Evolutionary conservation across 2,113 vertebrate species (phyloP), one percentile per base, ranked within the genome.

Genomic region (Notothenia coriiceps): DNA sequence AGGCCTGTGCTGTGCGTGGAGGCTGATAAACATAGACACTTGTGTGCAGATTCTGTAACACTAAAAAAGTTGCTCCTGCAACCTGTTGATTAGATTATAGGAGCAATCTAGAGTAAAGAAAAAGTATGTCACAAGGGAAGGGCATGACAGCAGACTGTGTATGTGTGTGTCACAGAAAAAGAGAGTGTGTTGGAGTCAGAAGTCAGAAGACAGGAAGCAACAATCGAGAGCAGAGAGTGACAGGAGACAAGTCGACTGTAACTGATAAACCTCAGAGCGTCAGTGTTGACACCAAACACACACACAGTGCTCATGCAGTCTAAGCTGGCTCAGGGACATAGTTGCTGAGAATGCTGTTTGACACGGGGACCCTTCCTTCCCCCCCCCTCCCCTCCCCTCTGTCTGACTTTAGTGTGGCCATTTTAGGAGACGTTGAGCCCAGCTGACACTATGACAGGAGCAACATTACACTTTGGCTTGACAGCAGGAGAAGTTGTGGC

Each of bases 291-390:
- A 78, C 49, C 46, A 47, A 51, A 18, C 70, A 75, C 44, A 66
- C 60, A 67, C 5, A 46, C 51, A 33, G 67, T 7, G 5, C 50
- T 76, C 33, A 56, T 57, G 47, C 44, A 62, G 74, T 81, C 75
- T 83, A 86, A 91, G 82, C 89, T 79, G 85, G 87, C 74, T 78
- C 79, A 78, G 82, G 86, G 83, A 77, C 80, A 90, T 85, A 90
- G 87, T 89, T 92, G 91, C 91, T 92, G 92, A 93, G 91, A 91
- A 87, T 74, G 90, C 91, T 70, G 80, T 91, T 91, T 91, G 89
- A 90, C 89, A 85, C 50, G 15, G 85, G 86, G 88, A 87, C 78
- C 79, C 85, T 60, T 73, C 82, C 80, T 76, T 72, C 51, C 80
- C 78, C 80, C 52, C 40, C 78, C 74, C 70, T 54, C 69, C 66